A percentile compares a stretch with the other conserved stretches of the same genome.
These are phyloP conservation scores for Anhinga anhinga DNA, from an alignment of 2,113 vertebrate genomes.

Conservation along the genomic window DNA sequence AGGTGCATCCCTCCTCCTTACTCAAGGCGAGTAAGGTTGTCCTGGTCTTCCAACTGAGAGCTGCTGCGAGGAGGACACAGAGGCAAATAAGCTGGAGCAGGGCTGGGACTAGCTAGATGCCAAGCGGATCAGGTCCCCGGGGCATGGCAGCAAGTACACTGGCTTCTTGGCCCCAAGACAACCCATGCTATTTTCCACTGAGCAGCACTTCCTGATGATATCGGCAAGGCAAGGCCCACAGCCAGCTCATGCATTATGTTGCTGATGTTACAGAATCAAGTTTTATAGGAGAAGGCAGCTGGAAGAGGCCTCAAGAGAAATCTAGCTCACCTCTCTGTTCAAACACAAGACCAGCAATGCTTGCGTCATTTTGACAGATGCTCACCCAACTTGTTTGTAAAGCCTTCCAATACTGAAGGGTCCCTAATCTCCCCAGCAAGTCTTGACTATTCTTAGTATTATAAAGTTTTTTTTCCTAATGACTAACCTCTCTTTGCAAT, in stretches of 20 bases:
- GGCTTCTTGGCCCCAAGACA: not conserved
- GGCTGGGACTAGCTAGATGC: not conserved
- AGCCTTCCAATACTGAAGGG: not conserved
- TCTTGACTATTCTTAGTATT: not conserved
- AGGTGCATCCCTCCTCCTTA: not conserved
- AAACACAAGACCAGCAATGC: conserved; percentile 20
- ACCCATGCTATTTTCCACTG: not conserved
- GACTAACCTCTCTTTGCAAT: not conserved
- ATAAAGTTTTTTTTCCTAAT: not conserved
- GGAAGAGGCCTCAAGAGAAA: conserved; percentile 36
- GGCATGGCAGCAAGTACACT: not conserved
- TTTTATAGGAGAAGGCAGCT: conserved; percentile 58
- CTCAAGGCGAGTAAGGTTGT: not conserved
- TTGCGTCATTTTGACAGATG: conserved; percentile 34
- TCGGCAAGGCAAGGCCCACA: conserved; percentile 21
- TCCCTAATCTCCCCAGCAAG: not conserved
- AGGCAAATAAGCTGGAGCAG: not conserved
- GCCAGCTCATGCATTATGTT: conserved; percentile 57
- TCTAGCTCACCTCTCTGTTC: conserved; percentile 35
- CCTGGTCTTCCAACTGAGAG: not conserved
- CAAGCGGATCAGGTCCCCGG: not conserved
- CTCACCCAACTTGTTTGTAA: not conserved
- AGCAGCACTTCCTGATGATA: conserved; percentile 42
- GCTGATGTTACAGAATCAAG: conserved; percentile 49
- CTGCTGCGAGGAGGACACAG: not conserved